Base-by-base conservation (phyloP, 1,140 invertebrate species). In the Drosophila burlai region DNA sequence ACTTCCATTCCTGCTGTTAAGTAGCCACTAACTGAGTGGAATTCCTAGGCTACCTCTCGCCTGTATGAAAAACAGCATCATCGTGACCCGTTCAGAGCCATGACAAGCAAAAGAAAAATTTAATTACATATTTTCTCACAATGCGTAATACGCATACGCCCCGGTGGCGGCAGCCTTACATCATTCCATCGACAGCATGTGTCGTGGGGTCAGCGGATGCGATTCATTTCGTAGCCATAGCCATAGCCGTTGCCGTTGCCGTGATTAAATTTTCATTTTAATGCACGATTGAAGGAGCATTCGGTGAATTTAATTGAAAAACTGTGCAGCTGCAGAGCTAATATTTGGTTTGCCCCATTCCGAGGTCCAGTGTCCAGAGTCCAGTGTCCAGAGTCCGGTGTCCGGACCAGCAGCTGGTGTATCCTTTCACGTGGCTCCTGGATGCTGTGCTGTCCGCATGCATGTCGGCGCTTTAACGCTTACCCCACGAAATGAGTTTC, bases 201-300 rank as follows among this genome's bases (percentile, higher is more conserved):
- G 73, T 46, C 67, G 65, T 15, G 71, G 78, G 76, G 64, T 83
- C 80, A 58, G 58, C 81, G 72, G 50, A 71, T 59, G 71, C 54
- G 50, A 67, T 83, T 80, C 81, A 62, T 76, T 80, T 66, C 50
- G 63, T 47, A 63, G 55, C 59, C 31, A 54, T 31, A 5, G 40
- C 24, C 47, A 61, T 46, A 59, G 47, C 47, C 58, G 21, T 49
- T 40, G 54, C 62, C 58, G 31, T 57, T 84, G 84, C 65, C 81
- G 86, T 81, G 84, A 87, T 89, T 89, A 90, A 87, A 87, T 89
- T 89, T 89, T 89, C 81, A 90, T 89, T 89, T 89, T 81, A 84
- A 84, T 89, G 85, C 84, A 89, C 84, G 85, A 90, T 84, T 90
- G 84, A 90, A 79, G 85, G 67, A 81, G 85, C 85, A 81, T 84